These are phyloP conservation scores for Haliclona indistincta DNA, from an alignment of 37 sponge, comb jelly and placozoan genomes.

Conservation along the genomic window DNA sequence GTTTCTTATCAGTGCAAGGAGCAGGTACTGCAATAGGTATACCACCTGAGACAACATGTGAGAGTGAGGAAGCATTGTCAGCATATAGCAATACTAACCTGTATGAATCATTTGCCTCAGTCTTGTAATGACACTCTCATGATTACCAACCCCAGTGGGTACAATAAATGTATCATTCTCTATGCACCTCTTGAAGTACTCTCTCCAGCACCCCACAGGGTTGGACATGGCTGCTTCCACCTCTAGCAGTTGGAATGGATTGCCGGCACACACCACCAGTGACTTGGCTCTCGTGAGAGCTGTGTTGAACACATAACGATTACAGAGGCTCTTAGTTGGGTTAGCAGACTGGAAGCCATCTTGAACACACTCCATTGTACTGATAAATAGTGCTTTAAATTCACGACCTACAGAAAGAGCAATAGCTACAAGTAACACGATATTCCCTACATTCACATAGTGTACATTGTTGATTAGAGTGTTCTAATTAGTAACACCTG, in stretches of 20 bases:
- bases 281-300: slow-evolving; percentile 29
- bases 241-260: slow-evolving; percentile 24
- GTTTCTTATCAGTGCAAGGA: too few species aligned
- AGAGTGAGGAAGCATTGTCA: too few species aligned
- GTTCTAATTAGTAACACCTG: too few species aligned
- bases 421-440: too few species aligned
- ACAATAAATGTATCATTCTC: neutral
- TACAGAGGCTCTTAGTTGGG: slow-evolving; percentile 18
- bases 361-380: slow-evolving; percentile 22
- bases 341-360: neutral
- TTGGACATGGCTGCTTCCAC: slow-evolving; percentile 7
- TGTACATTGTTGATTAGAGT: too few species aligned
- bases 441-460: too few species aligned
- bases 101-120: too few species aligned
- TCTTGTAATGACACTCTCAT: too few species aligned
- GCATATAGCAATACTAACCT: too few species aligned
- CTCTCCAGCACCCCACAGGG: slow-evolving; percentile 1
- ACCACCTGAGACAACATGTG: too few species aligned
- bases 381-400: slow-evolving; percentile 38
- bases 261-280: slow-evolving; percentile 31
- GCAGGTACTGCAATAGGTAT: too few species aligned
- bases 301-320: slow-evolving; percentile 40
- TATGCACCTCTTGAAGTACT: slow-evolving; percentile 8
- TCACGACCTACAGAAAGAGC: slow-evolving; percentile 27
- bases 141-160: too few species aligned